Conservation (phyloP, 2,888 invertebrate species). For the Drosophila nr. perissopoda region DNA sequence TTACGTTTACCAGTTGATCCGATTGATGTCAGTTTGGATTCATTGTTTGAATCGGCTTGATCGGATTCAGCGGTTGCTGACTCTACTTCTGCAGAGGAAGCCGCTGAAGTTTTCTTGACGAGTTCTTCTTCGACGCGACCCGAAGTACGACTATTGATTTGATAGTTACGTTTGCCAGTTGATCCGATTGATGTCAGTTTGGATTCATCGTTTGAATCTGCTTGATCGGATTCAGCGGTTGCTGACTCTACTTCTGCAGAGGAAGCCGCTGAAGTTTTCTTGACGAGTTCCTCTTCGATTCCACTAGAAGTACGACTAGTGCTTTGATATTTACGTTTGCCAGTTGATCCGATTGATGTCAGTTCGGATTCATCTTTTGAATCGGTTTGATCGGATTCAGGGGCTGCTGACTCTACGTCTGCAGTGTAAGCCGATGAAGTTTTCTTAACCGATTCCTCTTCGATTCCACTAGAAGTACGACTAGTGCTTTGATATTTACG, state of each 20-base stretch:
- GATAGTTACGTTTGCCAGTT: background rate
- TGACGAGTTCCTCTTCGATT: background rate
- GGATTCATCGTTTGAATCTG: background rate
- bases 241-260: background rate
- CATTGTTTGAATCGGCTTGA: background rate
- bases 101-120: background rate
- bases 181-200: background rate
- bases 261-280: background rate
- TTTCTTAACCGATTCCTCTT: too few species aligned
- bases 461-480: background rate
- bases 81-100: background rate
- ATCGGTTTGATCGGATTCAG: background rate
- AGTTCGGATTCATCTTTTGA: background rate
- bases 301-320: slow-evolving; percentile 18
- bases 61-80: background rate
- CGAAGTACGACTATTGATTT: background rate
- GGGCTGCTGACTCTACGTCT: background rate
- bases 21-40: background rate
- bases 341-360: background rate
- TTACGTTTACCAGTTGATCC: slow-evolving; percentile 12
- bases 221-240: background rate
- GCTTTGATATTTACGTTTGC: slow-evolving; percentile 48
- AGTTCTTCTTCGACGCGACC: background rate
- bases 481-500: background rate
- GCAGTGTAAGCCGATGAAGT: too few species aligned